Conservation (phyloP, 2,113 vertebrate genomes). For the Alligator mississippiensis region DNA sequence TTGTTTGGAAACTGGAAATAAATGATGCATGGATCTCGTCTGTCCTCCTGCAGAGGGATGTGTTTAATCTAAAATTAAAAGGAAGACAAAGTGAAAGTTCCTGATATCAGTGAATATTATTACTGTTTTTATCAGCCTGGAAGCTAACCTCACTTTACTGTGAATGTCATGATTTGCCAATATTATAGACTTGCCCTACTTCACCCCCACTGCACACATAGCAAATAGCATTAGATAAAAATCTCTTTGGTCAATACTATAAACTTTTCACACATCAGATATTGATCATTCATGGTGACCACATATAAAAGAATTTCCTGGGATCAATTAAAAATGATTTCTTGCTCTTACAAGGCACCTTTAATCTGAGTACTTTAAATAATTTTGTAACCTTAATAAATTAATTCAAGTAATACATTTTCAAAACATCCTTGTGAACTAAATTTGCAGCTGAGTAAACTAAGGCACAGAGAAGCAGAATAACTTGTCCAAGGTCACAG, state of each 20-base stretch:
- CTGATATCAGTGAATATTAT: not conserved
- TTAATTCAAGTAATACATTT: not conserved
- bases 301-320: not conserved
- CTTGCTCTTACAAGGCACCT: conserved; percentile 33
- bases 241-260: not conserved
- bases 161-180: not conserved
- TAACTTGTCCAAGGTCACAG: not conserved
- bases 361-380: conserved; percentile 8
- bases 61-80: not conserved
- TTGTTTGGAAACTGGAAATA: not conserved
- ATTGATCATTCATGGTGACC: not conserved
- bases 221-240: not conserved
- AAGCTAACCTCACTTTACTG: not conserved
- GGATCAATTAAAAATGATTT: conserved; percentile 3
- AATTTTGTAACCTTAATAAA: not conserved
- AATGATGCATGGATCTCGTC: not conserved
- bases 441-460: conserved; percentile 12
- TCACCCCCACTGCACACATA: not conserved
- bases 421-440: not conserved
- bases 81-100: not conserved
- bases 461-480: not conserved
- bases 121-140: not conserved
- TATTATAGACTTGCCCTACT: not conserved
- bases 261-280: conserved; percentile 8
- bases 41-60: not conserved